Evolutionary conservation across 2,797 vertebrate species (phyloP).

Genomic region (Luscinia luscinia): DNA sequence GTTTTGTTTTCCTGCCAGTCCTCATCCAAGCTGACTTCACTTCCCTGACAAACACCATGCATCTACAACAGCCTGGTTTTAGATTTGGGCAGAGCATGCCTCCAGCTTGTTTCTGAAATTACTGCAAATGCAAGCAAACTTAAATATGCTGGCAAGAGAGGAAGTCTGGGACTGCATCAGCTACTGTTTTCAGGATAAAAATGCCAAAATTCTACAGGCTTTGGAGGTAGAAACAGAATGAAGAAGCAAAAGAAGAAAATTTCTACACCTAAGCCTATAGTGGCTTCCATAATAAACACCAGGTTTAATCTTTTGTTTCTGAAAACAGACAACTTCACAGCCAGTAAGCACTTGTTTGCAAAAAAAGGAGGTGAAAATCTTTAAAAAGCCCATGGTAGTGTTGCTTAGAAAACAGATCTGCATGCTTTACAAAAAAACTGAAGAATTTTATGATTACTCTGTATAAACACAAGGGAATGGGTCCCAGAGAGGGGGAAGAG

Average conservation of each 20-base stretch:
- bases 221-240: background rate
- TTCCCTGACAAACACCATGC: background rate
- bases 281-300: background rate
- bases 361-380: constrained; percentile 6
- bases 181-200: background rate
- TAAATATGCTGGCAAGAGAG: background rate
- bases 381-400: background rate
- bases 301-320: background rate
- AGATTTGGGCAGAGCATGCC: background rate
- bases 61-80: background rate
- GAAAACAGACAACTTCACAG: background rate
- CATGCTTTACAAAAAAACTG: background rate
- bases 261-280: background rate
- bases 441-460: constrained; percentile 3
- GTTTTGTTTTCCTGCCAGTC: background rate
- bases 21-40: background rate
- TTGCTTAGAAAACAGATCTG: constrained; percentile 49
- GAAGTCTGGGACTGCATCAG: background rate
- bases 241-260: background rate
- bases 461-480: background rate
- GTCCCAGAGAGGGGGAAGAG: background rate
- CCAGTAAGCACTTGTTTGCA: background rate
- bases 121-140: background rate
- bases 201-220: background rate
- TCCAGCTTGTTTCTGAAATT: background rate